Conservation (phyloP, 2,797 vertebrate species). For the Rhinatrema bivittatum region DNA sequence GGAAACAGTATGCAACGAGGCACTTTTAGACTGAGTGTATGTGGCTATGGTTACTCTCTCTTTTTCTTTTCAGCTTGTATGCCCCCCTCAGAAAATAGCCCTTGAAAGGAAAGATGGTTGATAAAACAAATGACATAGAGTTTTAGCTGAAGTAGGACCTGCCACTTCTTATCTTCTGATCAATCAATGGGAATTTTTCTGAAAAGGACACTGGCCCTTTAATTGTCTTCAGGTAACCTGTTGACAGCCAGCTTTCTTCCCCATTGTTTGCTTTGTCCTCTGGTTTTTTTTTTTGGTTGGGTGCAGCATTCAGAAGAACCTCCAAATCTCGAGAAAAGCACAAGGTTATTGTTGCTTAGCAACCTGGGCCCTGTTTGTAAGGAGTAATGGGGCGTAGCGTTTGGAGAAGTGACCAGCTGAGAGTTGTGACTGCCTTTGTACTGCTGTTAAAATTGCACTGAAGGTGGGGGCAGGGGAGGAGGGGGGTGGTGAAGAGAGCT, state of each 20-base stretch:
- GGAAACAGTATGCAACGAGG: too few relatives aligned
- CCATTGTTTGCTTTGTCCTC: background rate
- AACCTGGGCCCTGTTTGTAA: background rate
- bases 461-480: too few relatives aligned
- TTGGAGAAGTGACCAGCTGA: background rate
- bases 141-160: background rate
- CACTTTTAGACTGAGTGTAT: too few relatives aligned
- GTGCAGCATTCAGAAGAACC: conserved; percentile 1
- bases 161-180: background rate
- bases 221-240: background rate
- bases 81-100: too few relatives aligned
- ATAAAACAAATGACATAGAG: background rate
- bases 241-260: background rate
- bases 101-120: too few relatives aligned
- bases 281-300: background rate
- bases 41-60: too few relatives aligned
- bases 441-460: background rate
- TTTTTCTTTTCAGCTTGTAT: too few relatives aligned
- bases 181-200: background rate
- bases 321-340: background rate
- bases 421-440: background rate
- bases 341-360: background rate
- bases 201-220: background rate
- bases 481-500: background rate
- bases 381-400: background rate